A percentile compares a stretch with the other conserved stretches of the same genome.
Conservation (phyloP, 1,140 invertebrate species). For the Triops longicaudatus region DNA sequence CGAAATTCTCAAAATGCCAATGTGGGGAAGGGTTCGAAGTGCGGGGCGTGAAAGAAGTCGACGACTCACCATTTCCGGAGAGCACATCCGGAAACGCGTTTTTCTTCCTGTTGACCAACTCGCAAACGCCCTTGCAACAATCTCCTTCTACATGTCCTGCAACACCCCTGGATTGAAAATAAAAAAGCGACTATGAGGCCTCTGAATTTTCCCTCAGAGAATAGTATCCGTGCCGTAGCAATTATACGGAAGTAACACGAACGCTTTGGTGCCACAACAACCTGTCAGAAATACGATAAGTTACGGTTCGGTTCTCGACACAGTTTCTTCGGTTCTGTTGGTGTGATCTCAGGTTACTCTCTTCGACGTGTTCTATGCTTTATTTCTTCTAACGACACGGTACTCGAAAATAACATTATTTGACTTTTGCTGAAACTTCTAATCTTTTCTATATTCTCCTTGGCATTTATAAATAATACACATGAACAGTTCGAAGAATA, state of each 20-base stretch:
- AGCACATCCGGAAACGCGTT: background rate
- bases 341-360: too few species aligned
- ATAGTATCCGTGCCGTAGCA: background rate
- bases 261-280: background rate
- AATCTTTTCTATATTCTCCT: too few species aligned
- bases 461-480: too few species aligned
- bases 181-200: too few species aligned
- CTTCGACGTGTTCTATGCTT: too few species aligned
- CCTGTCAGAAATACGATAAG: background rate
- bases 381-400: too few species aligned
- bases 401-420: too few species aligned
- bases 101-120: background rate
- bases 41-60: background rate
- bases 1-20: background rate
- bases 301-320: background rate
- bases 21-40: background rate
- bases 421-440: too few species aligned
- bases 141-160: background rate
- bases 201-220: background rate
- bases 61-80: background rate
- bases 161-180: background rate
- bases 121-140: background rate
- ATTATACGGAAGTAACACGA: slow-evolving; percentile 8
- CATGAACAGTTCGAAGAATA: too few species aligned
- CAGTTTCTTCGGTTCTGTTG: background rate